Base-by-base conservation (phyloP, 2,797 vertebrate genomes). In the Tapirus indicus region DNA sequence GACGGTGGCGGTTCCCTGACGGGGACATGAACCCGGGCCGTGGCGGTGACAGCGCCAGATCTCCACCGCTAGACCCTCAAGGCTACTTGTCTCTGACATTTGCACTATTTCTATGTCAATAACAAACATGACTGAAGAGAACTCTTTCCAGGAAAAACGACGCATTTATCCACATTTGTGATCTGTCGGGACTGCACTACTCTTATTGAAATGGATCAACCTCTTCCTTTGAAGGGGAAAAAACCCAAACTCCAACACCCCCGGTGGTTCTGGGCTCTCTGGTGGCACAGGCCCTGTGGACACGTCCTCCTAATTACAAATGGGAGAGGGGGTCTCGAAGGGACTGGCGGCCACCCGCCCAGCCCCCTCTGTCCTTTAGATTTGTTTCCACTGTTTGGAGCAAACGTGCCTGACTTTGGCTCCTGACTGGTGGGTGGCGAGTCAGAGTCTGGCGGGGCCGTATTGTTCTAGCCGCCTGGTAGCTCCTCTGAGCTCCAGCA, bases 31-130 rank as follows among this genome's bases (percentile, higher is more conserved):
- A 52, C 49, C 49, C 4, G 12, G 49, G 13, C 49, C 49, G 3
- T 13, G 3, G 1, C 2, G 2, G 49, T 47, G 11, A 47, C 11
- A 13, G 14, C 49, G 1, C 49, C 49, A 13, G 14, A 5, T 16
- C 13, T 14, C 14, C 13, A 14, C 49, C 49, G 13, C 2, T 52
- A 52, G 13, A 52, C 49, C 13, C 49, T 13, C 49, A 52, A 13
- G 13, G 49, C 12, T 16, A 14, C 20, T 14, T 66, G 27, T 56
- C 44, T 44, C 60, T 3, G 17, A 56, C 38, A 17, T 38, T 27
- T 0, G 0, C 77, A 58, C 8, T 25, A 16, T 14, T 27, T 68
- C 29, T 68, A 27, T 4, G 72, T 78, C 29, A 18, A 20, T 12
- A 44, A 11, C 71, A 29, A 75, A 77, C 21, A n/a, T 0, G 2